Evolutionary conservation across 2,888 invertebrate genomes (phyloP).

Genomic region (Hypomecis atomaria): DNA sequence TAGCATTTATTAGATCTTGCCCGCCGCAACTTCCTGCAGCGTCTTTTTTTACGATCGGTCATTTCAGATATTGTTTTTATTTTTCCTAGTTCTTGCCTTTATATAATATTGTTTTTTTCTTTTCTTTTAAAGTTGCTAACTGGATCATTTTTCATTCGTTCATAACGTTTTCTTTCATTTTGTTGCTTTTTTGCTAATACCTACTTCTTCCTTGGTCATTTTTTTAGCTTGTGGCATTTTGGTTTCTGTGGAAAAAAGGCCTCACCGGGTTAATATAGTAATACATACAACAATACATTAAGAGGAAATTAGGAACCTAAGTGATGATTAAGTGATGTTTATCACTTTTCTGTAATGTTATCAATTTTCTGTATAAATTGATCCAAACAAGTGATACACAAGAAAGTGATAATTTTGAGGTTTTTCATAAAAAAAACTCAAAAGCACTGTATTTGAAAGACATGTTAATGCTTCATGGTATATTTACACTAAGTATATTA

Average conservation of each 20-base stretch:
- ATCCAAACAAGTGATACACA: constrained; percentile 22
- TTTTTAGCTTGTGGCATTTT: constrained; percentile 31
- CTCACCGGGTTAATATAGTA: constrained; percentile 7
- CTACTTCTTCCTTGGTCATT: constrained; percentile 25
- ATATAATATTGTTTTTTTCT: constrained; percentile 8
- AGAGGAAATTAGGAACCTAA: constrained; percentile 18
- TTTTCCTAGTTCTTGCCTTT: constrained; percentile 6
- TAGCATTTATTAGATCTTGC: constrained; percentile 7
- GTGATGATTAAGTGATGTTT: constrained; percentile 7
- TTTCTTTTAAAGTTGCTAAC: constrained; percentile 16
- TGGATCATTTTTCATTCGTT: constrained; percentile 29
- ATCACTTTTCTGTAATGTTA: constrained; percentile 30
- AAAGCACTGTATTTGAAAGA: constrained; percentile 31
- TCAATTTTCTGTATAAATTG: constrained; percentile 25
- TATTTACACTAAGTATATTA: constrained; percentile 24
- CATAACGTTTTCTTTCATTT: constrained; percentile 30
- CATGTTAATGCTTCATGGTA: constrained; percentile 27
- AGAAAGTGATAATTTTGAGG: constrained; percentile 27
- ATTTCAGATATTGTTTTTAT: constrained; percentile 27
- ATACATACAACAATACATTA: constrained; percentile 10
- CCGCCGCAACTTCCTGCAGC: constrained; percentile 20
- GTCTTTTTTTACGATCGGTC: constrained; percentile 19
- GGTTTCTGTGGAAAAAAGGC: constrained; percentile 16
- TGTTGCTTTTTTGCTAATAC: constrained; percentile 21
- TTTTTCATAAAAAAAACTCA: constrained; percentile 30